phyloP scores from a whole-genome alignment of 2,888 invertebrate genomes.

The Stegana nigrithorax region DNA sequence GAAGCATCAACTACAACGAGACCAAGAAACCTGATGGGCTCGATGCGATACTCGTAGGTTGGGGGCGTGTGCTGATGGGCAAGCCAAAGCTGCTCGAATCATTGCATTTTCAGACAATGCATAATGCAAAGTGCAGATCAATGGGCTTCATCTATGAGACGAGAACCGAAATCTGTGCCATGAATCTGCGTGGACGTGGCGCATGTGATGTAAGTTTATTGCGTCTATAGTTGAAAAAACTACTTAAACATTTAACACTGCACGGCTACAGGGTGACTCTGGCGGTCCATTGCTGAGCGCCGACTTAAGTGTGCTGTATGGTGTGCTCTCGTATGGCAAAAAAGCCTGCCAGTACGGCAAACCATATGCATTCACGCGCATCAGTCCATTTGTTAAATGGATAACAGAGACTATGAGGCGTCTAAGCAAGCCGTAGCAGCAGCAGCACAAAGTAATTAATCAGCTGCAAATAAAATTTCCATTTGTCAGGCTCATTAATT shows the following conservation, averaged over 20 bases:
- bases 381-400: constrained; percentile 42
- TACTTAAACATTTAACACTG: neutral
- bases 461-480: constrained; percentile 48
- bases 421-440: neutral
- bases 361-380: constrained; percentile 47
- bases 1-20: constrained; percentile 32
- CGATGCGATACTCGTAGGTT: constrained; percentile 49
- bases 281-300: constrained; percentile 61
- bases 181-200: constrained; percentile 49
- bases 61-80: constrained; percentile 51
- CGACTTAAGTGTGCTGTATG: constrained; percentile 43
- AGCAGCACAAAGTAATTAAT: no score
- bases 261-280: constrained; percentile 58
- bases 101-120: constrained; percentile 50
- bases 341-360: constrained; percentile 31
- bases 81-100: constrained; percentile 40
- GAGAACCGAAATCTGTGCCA: constrained; percentile 58
- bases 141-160: constrained; percentile 46
- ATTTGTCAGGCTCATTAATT: constrained; percentile 46
- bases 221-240: neutral
- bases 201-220: constrained; percentile 58
- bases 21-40: neutral
- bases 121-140: constrained; percentile 43
- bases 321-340: constrained; percentile 62
- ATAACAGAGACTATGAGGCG: constrained; percentile 18